phyloP scores from a whole-genome alignment of 2,888 invertebrate species.

The Apamea crenata region DNA sequence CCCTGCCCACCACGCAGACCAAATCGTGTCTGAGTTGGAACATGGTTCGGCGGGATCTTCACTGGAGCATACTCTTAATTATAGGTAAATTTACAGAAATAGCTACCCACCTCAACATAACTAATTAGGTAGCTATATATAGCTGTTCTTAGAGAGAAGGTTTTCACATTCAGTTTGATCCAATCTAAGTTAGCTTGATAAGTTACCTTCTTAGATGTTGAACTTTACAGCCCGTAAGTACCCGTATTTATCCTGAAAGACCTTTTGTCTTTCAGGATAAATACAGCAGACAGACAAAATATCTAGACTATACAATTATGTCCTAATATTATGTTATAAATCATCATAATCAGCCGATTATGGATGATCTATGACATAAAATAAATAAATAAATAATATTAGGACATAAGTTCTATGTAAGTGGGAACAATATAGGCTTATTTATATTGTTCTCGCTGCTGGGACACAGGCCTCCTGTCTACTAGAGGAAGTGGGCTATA shows the following conservation, averaged over 20 bases:
- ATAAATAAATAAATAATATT: no score
- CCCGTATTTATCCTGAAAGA: neutral
- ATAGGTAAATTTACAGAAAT: constrained; percentile 70
- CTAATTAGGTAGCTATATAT: neutral
- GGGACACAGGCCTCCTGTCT: no score
- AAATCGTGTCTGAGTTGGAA: constrained; percentile 80
- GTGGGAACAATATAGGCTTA: no score
- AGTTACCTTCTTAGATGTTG: neutral
- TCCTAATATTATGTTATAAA: neutral
- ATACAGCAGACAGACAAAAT: neutral
- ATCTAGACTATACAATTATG: neutral
- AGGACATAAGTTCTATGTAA: neutral
- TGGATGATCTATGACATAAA: no score
- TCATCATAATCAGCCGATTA: no score
- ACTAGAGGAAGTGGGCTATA: no score
- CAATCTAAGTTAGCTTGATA: neutral
- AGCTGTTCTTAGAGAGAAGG: neutral
- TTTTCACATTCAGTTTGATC: neutral
- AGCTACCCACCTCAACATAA: neutral
- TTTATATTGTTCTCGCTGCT: no score
- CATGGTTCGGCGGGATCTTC: constrained; percentile 72
- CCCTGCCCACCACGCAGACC: constrained; percentile 67
- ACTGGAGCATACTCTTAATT: constrained; percentile 80
- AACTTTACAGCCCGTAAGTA: neutral
- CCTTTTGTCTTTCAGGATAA: neutral